Percentiles rank a stretch among this genome's conserved stretches.
Evolutionary conservation across 2,113 vertebrate species (phyloP).

Genomic region (Turdus rufiventris): DNA sequence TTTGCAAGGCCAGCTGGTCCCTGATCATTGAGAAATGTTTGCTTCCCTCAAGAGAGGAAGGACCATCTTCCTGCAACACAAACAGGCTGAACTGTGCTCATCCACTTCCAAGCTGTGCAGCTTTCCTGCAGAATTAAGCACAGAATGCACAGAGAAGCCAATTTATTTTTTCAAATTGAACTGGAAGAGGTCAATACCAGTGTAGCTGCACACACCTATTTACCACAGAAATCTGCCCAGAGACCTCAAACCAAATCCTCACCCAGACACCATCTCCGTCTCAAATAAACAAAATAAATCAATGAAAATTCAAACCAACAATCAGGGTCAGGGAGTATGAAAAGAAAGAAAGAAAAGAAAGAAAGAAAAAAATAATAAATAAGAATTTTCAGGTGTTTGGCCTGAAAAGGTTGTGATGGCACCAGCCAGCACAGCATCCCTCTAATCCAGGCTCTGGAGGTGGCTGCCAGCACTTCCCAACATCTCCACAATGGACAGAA

Average conservation of each 20-base stretch:
- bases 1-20: background rate
- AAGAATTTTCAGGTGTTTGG: background rate
- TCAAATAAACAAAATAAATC: background rate
- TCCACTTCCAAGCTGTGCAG: background rate
- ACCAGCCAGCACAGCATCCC: background rate
- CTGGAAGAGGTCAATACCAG: background rate
- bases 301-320: background rate
- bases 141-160: background rate
- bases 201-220: background rate
- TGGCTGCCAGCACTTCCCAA: background rate
- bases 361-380: no score
- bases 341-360: background rate
- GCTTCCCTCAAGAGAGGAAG: background rate
- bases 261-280: background rate
- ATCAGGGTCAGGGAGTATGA: rapidly evolving
- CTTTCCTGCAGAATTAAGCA: background rate
- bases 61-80: background rate
- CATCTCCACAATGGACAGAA: background rate
- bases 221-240: background rate
- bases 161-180: background rate
- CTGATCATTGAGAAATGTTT: background rate
- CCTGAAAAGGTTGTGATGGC: background rate
- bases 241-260: background rate
- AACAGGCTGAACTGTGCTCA: background rate
- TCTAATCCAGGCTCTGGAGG: background rate